A percentile compares a stretch with the other conserved stretches of the same genome.
Conservation (phyloP, 2,888 invertebrate species). For the Epistrophe eligans region DNA sequence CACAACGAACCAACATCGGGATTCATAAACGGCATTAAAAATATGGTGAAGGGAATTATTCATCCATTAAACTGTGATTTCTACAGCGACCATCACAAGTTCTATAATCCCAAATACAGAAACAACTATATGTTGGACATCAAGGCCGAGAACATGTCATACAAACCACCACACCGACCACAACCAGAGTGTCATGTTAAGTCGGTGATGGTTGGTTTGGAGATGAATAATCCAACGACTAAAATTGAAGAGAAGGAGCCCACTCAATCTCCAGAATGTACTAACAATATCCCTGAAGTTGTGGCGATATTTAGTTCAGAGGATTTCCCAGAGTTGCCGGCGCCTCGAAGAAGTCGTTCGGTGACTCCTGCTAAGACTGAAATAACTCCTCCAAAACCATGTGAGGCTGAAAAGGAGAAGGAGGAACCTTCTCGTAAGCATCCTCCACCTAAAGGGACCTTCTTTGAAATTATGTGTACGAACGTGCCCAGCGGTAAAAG, state of each 20-base stretch:
- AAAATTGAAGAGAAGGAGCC: background rate
- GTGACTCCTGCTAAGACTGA: slow-evolving; percentile 59
- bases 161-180: background rate
- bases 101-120: slow-evolving; percentile 73
- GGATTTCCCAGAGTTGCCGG: slow-evolving; percentile 76
- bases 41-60: slow-evolving; percentile 75
- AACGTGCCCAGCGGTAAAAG: slow-evolving; percentile 33
- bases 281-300: slow-evolving; percentile 45
- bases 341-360: slow-evolving; percentile 60
- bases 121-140: slow-evolving; percentile 68
- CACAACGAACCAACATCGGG: slow-evolving; percentile 45
- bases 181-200: slow-evolving; percentile 32
- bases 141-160: slow-evolving; percentile 16
- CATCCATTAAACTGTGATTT: slow-evolving; percentile 74
- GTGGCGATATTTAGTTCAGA: slow-evolving; percentile 75
- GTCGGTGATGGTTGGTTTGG: slow-evolving; percentile 33
- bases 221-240: slow-evolving; percentile 6
- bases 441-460: slow-evolving; percentile 41
- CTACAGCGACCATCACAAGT: slow-evolving; percentile 73
- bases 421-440: background rate
- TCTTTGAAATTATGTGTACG: slow-evolving; percentile 56
- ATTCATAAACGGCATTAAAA: slow-evolving; percentile 75
- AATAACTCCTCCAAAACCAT: slow-evolving; percentile 5
- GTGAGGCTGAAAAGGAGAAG: background rate
- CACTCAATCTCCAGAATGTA: background rate